Percentiles rank a stretch among this genome's conserved stretches.
Evolutionary conservation across 2,797 vertebrate genomes (phyloP).

Genomic region (Onychomys torridus): DNA sequence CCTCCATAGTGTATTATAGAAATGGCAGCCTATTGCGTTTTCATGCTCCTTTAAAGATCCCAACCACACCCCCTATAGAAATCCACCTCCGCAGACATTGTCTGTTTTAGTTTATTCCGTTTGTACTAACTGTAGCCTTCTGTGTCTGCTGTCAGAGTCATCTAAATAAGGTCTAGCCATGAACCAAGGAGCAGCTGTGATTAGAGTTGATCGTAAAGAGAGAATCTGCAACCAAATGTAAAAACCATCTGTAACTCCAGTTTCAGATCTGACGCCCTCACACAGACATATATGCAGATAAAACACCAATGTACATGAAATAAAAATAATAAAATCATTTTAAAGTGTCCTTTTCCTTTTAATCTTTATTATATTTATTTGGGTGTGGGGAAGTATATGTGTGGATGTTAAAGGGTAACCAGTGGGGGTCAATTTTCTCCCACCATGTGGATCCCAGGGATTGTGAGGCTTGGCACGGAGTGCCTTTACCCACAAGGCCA

Average conservation of each 20-base stretch:
- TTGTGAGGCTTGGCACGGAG: not conserved
- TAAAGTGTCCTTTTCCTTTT: not conserved
- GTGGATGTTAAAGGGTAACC: not conserved
- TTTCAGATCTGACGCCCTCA: not conserved
- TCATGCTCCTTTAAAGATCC: not conserved
- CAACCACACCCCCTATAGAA: not conserved
- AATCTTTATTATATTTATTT: not conserved
- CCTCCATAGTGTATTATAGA: not conserved
- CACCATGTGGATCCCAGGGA: not conserved
- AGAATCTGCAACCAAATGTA: conserved; percentile 57
- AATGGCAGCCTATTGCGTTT: not conserved
- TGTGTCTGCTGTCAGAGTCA: not conserved
- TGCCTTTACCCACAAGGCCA: not conserved
- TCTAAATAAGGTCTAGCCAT: not conserved
- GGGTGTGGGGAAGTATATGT: not conserved
- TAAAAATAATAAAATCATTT: not conserved
- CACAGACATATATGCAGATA: not conserved
- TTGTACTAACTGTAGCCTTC: conserved; percentile 5
- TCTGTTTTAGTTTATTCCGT: not conserved
- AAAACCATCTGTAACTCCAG: not conserved
- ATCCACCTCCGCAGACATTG: not conserved
- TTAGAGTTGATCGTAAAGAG: not conserved
- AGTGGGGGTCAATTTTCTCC: not conserved
- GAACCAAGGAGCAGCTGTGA: not conserved
- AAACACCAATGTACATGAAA: not conserved